Evolutionary conservation across 2,797 vertebrate genomes (phyloP).

Genomic region (Nasua narica): DNA sequence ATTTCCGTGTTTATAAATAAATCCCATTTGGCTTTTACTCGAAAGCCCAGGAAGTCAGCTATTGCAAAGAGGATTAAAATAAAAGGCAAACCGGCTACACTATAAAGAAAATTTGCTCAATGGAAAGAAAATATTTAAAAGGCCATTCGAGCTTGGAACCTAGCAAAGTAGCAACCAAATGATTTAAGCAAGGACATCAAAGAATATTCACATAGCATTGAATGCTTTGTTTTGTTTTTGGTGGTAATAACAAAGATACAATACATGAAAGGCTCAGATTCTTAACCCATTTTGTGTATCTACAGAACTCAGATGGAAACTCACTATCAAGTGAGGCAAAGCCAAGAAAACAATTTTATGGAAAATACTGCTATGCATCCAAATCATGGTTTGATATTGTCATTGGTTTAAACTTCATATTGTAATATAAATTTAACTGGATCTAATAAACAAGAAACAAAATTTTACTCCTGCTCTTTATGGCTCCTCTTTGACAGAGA

Average conservation of each 20-base stretch:
- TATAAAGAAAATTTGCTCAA: conserved; percentile 19
- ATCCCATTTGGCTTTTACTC: background rate
- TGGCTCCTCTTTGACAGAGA: background rate
- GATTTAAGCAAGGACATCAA: conserved; percentile 2
- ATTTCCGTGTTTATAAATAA: background rate
- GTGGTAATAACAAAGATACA: background rate
- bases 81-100: background rate
- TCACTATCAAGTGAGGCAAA: background rate
- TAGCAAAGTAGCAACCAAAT: background rate
- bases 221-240: background rate
- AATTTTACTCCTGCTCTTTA: background rate
- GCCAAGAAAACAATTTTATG: background rate
- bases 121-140: conserved; percentile 20
- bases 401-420: background rate
- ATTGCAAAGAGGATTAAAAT: background rate
- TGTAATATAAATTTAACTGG: background rate
- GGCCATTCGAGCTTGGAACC: background rate
- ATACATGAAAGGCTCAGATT: background rate
- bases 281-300: background rate
- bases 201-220: background rate
- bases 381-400: background rate
- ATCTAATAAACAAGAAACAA: background rate
- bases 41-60: background rate
- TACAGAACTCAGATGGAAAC: background rate
- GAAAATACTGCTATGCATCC: background rate